Evolutionary conservation across 2,888 invertebrate species (phyloP).

Genomic region (Ormyrus labotus): DNA sequence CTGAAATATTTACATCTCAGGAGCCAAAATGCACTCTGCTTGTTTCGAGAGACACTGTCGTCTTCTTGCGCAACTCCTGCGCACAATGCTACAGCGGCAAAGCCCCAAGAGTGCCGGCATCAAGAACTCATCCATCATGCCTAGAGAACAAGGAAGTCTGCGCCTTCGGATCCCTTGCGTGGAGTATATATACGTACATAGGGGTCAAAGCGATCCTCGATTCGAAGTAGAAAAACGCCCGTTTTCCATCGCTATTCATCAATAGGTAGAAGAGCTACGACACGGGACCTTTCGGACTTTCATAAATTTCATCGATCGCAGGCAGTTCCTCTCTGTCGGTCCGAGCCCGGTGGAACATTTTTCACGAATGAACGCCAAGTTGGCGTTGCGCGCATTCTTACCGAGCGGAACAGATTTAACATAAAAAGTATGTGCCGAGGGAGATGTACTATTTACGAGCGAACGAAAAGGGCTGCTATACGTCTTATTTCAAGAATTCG

Average conservation of each 20-base stretch:
- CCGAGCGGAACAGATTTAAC: not conserved
- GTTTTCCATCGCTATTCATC: constrained; percentile 13
- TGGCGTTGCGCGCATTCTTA: not conserved
- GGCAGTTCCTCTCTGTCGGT: too few species aligned
- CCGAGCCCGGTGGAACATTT: not conserved
- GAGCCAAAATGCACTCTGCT: too few species aligned
- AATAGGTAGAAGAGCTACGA: not conserved
- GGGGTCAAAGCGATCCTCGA: too few species aligned
- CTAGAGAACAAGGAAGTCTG: not conserved
- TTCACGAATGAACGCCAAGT: not conserved
- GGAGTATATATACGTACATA: too few species aligned
- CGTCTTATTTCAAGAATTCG: too few species aligned
- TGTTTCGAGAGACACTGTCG: too few species aligned
- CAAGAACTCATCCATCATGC: constrained; percentile 45
- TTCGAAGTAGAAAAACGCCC: too few species aligned
- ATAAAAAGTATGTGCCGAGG: constrained; percentile 5
- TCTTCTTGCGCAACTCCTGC: too few species aligned
- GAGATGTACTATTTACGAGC: constrained; percentile 7
- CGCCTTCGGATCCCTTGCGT: too few species aligned
- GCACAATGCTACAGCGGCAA: not conserved
- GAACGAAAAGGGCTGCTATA: not conserved
- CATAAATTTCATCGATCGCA: constrained; percentile 36
- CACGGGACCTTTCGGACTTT: constrained; percentile 5
- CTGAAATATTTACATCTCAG: too few species aligned
- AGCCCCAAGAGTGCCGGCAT: constrained; percentile 12